These are phyloP conservation scores for Gandaritis pyraliata DNA, from an alignment of 2,888 invertebrate genomes.

Conservation along the genomic window DNA sequence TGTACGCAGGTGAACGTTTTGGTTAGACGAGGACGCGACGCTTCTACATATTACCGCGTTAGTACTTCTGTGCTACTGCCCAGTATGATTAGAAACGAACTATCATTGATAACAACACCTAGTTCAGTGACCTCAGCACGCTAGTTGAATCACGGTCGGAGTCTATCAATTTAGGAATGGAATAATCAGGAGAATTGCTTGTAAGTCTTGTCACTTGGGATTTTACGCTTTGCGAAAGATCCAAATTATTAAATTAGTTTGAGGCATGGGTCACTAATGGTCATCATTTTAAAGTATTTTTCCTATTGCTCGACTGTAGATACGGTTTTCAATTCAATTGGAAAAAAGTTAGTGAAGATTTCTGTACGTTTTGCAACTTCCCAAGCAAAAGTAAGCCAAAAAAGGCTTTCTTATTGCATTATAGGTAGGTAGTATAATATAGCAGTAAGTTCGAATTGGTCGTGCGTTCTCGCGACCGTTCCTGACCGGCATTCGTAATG, in stretches of 20 bases:
- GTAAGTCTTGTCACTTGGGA: no score
- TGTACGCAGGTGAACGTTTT: no score
- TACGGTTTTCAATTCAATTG: no score
- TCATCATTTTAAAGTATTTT: no score
- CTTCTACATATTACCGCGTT: no score
- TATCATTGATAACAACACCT: slow-evolving; percentile 20
- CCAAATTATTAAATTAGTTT: no score
- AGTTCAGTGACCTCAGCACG: slow-evolving; percentile 20
- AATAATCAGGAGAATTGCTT: no score
- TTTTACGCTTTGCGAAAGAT: no score
- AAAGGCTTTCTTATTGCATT: slow-evolving; percentile 14
- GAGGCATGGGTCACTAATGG: no score
- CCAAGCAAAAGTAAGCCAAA: slow-evolving; percentile 27
- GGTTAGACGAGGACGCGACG: no score
- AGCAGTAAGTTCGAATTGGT: slow-evolving; percentile 34
- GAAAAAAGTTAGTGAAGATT: neutral
- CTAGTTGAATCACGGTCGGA: neutral
- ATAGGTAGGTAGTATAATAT: slow-evolving; percentile 6
- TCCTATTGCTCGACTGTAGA: no score
- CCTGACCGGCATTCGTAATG: slow-evolving; percentile 40
- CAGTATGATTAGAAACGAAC: slow-evolving; percentile 7
- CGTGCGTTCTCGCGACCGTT: slow-evolving; percentile 32
- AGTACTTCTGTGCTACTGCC: no score
- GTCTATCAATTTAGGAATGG: slow-evolving; percentile 1
- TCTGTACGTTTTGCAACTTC: slow-evolving; percentile 5